Conservation (phyloP, 2,113 vertebrate species). For the Calypte anna region DNA sequence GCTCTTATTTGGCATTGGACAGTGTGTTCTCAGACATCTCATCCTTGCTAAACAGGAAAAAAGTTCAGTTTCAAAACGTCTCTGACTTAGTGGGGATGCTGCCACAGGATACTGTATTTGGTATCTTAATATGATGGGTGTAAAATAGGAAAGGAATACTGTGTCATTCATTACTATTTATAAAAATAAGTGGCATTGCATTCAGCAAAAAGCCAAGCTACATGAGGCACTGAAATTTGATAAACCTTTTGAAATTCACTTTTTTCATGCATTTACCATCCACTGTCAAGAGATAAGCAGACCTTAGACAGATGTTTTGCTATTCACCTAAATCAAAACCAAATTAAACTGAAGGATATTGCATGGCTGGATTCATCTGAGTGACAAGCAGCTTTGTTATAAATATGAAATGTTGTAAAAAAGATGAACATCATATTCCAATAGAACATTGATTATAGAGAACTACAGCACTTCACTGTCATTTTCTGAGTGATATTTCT, state of each 20-base stretch:
- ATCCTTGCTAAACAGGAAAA: not conserved
- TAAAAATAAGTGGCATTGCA: not conserved
- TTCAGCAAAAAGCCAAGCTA: not conserved
- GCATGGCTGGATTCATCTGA: not conserved
- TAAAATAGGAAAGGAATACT: not conserved
- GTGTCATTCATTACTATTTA: not conserved
- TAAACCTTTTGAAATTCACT: not conserved
- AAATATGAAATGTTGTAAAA: not conserved
- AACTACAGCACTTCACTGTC: not conserved
- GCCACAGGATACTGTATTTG: not conserved
- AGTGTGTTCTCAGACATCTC: not conserved
- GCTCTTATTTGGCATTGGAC: not conserved
- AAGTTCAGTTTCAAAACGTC: slow-evolving; percentile 28
- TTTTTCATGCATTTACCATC: not conserved
- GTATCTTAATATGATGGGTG: not conserved
- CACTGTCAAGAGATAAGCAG: not conserved
- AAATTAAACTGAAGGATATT: not conserved
- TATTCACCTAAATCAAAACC: not conserved
- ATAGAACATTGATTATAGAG: not conserved
- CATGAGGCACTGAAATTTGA: not conserved
- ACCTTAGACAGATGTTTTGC: not conserved
- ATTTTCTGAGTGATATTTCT: not conserved
- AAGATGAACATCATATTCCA: not conserved
- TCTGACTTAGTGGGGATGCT: not conserved
- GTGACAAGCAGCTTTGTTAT: not conserved